phyloP scores from a whole-genome alignment of 2,113 vertebrate genomes.

The human (Homo sapiens) region DNA sequence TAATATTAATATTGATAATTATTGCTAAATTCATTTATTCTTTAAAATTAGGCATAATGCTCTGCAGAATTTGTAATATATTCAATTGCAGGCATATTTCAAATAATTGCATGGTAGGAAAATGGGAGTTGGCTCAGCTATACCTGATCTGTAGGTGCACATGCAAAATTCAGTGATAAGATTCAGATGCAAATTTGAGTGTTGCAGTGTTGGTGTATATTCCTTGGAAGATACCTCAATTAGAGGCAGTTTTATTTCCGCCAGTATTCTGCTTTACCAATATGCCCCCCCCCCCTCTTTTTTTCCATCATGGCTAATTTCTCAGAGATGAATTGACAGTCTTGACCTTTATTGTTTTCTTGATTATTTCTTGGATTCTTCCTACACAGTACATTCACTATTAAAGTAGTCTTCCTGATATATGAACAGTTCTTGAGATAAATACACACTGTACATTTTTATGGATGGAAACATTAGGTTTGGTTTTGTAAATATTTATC shows the following conservation, averaged over 20 bases:
- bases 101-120: slow-evolving; percentile 54
- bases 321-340: slow-evolving; percentile 39
- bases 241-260: slow-evolving; percentile 42
- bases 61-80: slow-evolving; percentile 52
- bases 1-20: background rate
- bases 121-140: background rate
- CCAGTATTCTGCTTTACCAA: slow-evolving; percentile 10
- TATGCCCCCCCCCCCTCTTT: background rate
- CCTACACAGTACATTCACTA: background rate
- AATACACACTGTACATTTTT: background rate
- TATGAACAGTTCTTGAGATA: background rate
- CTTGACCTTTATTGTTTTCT: slow-evolving; percentile 26
- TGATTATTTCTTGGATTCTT: background rate
- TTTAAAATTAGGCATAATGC: slow-evolving; percentile 31
- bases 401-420: background rate
- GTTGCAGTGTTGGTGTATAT: background rate
- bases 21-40: slow-evolving; percentile 29
- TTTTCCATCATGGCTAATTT: slow-evolving; percentile 33
- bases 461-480: background rate
- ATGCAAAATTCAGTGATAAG: slow-evolving; percentile 47
- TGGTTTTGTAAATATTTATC: background rate
- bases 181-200: slow-evolving; percentile 39
- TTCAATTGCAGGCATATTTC: slow-evolving; percentile 55
- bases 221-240: slow-evolving; percentile 54
- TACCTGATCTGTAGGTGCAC: slow-evolving; percentile 38